Percentiles rank a stretch among this genome's conserved stretches.
These are phyloP conservation scores for Lemur catta DNA, from an alignment of 2,797 vertebrate genomes.

Conservation along the genomic window DNA sequence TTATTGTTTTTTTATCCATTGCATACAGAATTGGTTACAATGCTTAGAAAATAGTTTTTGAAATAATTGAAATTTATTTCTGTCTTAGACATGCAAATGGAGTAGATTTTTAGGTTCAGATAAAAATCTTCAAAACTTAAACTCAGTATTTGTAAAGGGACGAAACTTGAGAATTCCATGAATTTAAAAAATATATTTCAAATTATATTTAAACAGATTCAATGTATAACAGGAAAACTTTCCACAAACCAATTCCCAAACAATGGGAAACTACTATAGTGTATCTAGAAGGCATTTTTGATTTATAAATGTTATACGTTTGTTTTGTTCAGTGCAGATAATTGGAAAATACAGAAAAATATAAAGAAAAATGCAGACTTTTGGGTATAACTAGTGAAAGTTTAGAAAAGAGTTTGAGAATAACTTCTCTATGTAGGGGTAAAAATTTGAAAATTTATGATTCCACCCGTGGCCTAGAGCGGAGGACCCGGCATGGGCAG, in stretches of 20 bases:
- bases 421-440: not conserved
- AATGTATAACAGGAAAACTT: not conserved
- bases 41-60: not conserved
- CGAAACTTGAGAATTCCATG: not conserved
- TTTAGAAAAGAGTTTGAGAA: not conserved
- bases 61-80: not conserved
- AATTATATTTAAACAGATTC: constrained; percentile 37
- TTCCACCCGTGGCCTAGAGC: not conserved
- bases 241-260: not conserved
- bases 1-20: not conserved
- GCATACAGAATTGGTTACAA: not conserved
- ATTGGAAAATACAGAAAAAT: not conserved
- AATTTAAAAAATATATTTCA: not conserved
- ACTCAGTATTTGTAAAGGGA: not conserved
- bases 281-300: not conserved
- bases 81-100: not conserved
- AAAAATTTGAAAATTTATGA: not conserved
- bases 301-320: not conserved
- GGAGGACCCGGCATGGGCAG: rapidly evolving
- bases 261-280: not conserved
- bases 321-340: not conserved
- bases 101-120: not conserved
- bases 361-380: not conserved
- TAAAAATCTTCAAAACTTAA: constrained; percentile 24
- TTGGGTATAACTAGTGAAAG: not conserved